Conservation (phyloP, 2,113 vertebrate species). For the Hypanus sabinus region DNA sequence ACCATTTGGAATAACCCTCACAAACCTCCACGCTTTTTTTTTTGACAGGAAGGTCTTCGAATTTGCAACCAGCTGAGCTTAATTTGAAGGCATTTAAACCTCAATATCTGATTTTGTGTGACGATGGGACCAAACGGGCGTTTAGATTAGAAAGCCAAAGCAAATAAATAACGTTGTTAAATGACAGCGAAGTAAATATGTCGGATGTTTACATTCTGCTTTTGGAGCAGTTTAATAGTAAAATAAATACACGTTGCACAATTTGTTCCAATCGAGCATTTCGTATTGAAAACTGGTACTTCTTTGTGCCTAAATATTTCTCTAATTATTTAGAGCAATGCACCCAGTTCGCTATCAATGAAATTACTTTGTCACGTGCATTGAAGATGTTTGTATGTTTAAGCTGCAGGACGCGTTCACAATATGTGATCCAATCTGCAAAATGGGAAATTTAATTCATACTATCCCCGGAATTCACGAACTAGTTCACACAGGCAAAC, state of each 20-base stretch:
- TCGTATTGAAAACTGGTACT: background rate
- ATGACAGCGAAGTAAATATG: background rate
- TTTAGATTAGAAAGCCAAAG: background rate
- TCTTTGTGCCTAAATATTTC: background rate
- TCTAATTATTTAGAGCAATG: background rate
- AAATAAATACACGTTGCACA: background rate
- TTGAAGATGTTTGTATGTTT: background rate
- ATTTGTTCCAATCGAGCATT: background rate
- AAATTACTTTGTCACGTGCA: slow-evolving; percentile 12
- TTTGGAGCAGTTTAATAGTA: background rate
- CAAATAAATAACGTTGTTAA: background rate
- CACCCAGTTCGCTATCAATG: too few species aligned
- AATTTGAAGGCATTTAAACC: background rate
- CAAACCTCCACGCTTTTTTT: background rate
- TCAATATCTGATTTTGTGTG: background rate
- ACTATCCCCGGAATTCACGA: background rate
- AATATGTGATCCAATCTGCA: background rate
- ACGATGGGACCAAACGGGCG: background rate
- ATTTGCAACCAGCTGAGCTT: background rate
- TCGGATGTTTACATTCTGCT: background rate
- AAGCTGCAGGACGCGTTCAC: background rate
- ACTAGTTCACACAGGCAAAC: background rate
- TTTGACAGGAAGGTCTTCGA: background rate
- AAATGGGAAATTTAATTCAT: background rate
- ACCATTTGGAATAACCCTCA: background rate